Percentiles rank a stretch among this genome's conserved stretches.
phyloP scores from a whole-genome alignment of 2,797 vertebrate genomes.

The Oophaga sylvatica region DNA sequence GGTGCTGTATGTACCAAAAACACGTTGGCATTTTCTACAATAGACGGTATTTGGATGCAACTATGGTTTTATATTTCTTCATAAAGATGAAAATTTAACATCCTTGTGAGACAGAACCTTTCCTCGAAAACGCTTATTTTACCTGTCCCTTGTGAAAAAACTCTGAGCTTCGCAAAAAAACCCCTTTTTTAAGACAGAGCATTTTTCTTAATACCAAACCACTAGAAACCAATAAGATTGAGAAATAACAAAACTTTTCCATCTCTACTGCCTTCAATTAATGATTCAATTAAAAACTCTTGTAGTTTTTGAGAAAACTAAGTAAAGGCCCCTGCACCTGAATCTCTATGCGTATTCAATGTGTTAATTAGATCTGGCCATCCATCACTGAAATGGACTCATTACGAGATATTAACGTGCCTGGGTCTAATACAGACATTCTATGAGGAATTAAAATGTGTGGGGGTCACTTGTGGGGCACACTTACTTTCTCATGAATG shows the following conservation, averaged over 20 bases:
- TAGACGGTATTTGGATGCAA: too few relatives aligned
- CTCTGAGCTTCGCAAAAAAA: not conserved
- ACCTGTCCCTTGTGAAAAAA: too few relatives aligned
- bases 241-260: too few relatives aligned
- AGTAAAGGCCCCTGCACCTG: not conserved
- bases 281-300: not conserved
- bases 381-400: constrained; percentile 50
- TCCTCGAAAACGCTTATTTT: too few relatives aligned
- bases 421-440: constrained; percentile 53
- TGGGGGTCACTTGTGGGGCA: constrained; percentile 48
- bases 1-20: too few relatives aligned
- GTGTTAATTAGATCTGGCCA: constrained; percentile 41
- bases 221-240: not conserved
- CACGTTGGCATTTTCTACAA: too few relatives aligned
- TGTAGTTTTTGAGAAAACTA: constrained; percentile 2
- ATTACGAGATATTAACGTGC: constrained; percentile 39
- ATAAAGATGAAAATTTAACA: too few relatives aligned
- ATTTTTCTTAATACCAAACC: not conserved
- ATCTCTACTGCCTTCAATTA: not conserved
- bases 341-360: not conserved
- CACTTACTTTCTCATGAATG: constrained; percentile 48
- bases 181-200: not conserved
- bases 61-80: too few relatives aligned
- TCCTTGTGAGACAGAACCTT: too few relatives aligned
- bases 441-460: constrained; percentile 42